Base-by-base conservation (phyloP, 2,797 vertebrate genomes). In the Siniperca undulata region DNA sequence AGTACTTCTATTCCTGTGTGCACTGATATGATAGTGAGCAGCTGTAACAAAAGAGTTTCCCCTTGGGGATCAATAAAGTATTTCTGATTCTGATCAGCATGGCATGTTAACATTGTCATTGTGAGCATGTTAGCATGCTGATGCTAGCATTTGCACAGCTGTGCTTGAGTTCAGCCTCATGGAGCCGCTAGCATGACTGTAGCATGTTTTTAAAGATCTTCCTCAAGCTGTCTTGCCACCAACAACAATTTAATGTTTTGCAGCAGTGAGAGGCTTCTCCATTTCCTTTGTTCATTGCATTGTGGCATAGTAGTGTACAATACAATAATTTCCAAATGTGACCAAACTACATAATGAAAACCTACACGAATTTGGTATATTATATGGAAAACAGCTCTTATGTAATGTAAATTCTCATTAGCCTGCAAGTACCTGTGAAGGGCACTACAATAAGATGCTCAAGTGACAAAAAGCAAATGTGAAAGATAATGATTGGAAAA, bases 351-450 rank as follows among this genome's bases (percentile, higher is more conserved):
- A 34, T 44, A 7, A 44, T 38, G 3, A 79, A 50, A 50, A 69
- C 48, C 22, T 44, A 14, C 1, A 27, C 27, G 19, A 34, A 34
- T 56, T 30, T 19, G 11, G 20, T 27, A n/a, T 67, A 20, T 69
- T n/a, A 16, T 13, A 46, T 9, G 22, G 60, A 73, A 46, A 22
- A 38, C 13, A 13, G 58, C 36, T 42, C 48, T 44, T 70, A 36
- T 79, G 19, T 27, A 61, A 48, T 48, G 27, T 24, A 66, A 24
- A 70, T 64, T 60, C 52, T 24, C 50, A 36, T 42, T 38, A 13
- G 16, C 38, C 46, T 55, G 46, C 66, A 55, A 48, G 24, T 13
- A 44, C 7, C 5, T 38, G 60, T 42, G 20, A 1, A 60, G 56
- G 27, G 20, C 64, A 67, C 34, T 5, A 34, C 48, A 62, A 64